Conservation (phyloP, 2,113 vertebrate species). For the Oreochromis tanganicae region DNA sequence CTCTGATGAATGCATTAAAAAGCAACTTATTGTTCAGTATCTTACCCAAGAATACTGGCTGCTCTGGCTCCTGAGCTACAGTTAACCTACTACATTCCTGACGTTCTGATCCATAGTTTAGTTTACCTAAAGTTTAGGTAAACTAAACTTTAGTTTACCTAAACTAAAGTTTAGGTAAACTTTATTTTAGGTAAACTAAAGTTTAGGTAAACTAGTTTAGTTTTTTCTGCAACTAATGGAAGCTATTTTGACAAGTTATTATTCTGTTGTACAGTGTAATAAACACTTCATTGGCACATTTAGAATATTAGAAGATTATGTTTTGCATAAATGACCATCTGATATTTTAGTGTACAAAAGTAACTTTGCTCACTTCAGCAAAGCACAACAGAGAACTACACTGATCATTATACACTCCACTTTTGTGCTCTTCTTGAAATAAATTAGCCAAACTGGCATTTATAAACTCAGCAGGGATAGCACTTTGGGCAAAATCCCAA, state of each 20-base stretch:
- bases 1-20: neutral
- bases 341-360: neutral
- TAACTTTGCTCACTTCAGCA: slow-evolving; percentile 2
- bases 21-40: neutral
- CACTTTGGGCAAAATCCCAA: slow-evolving; percentile 7
- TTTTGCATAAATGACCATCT: slow-evolving; percentile 9
- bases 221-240: neutral
- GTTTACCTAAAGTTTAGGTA: neutral
- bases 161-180: neutral
- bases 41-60: neutral
- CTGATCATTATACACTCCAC: slow-evolving; percentile 14
- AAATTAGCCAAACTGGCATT: slow-evolving; percentile 8
- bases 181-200: neutral
- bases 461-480: neutral
- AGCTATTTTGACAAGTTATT: neutral
- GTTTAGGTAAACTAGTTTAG: neutral
- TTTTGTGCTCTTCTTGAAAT: slow-evolving; percentile 23
- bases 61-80: neutral
- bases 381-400: neutral
- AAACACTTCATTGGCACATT: neutral
- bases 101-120: neutral
- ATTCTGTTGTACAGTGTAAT: neutral
- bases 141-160: no score
- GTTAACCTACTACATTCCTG: neutral
- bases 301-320: neutral